Percentiles rank a stretch among this genome's conserved stretches.
These are phyloP conservation scores for Scaptodrosophila lebanonensis DNA, from an alignment of 1,140 invertebrate species.

Conservation along the genomic window DNA sequence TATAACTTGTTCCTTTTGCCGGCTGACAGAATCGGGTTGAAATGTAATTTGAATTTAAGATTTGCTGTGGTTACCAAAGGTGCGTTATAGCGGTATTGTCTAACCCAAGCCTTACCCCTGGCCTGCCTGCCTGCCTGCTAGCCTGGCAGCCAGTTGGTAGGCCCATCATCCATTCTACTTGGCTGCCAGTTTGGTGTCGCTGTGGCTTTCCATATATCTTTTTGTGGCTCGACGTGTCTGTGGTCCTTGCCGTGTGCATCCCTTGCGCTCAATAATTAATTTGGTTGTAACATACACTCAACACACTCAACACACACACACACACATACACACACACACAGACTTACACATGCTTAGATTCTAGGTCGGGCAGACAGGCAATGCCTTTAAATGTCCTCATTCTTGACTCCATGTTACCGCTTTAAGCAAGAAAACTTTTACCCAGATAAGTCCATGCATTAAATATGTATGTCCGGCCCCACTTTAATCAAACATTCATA, in stretches of 20 bases:
- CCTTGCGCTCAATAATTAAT: conserved; percentile 61
- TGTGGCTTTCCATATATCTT: conserved; percentile 16
- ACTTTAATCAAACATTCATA: conserved; percentile 69
- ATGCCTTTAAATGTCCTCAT: too few species aligned
- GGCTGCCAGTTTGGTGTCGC: not conserved
- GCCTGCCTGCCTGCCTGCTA: not conserved
- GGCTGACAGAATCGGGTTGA: conserved; percentile 53
- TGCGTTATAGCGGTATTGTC: conserved; percentile 21
- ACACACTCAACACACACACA: conserved; percentile 17
- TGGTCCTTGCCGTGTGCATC: not conserved
- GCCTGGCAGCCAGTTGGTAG: not conserved
- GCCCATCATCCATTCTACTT: too few species aligned
- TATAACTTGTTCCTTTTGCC: conserved; percentile 64
- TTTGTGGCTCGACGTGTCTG: conserved; percentile 18
- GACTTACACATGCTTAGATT: too few species aligned
- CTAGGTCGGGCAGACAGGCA: too few species aligned
- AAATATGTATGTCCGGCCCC: conserved; percentile 4
- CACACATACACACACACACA: too few species aligned
- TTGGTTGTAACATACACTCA: conserved; percentile 57
- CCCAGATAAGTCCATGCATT: conserved; percentile 10
- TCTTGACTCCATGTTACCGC: not conserved
- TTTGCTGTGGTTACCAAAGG: conserved; percentile 61
- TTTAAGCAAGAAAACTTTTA: conserved; percentile 13
- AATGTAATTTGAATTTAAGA: conserved; percentile 75
- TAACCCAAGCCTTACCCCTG: not conserved